Evolutionary conservation across 2,797 vertebrate species (phyloP).

Genomic region (Sebastes minor): DNA sequence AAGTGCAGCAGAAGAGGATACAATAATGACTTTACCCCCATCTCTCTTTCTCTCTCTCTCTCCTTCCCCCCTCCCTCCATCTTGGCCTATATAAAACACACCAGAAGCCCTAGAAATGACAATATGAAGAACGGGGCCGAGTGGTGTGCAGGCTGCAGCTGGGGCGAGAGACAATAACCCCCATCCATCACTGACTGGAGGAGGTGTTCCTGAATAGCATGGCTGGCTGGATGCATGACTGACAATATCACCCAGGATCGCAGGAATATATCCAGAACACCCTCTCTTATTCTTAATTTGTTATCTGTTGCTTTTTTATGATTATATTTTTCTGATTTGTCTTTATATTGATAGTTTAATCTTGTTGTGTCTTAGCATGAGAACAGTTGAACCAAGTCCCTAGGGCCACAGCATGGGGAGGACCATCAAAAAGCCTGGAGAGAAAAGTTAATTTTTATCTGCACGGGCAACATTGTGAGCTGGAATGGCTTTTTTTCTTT

Average conservation of each 20-base stretch:
- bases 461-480: neutral
- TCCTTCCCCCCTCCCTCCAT: conserved; percentile 15
- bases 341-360: neutral
- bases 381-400: neutral
- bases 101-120: conserved; percentile 68
- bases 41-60: neutral
- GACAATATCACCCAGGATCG: neutral
- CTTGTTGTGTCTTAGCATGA: neutral
- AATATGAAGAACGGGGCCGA: conserved; percentile 47
- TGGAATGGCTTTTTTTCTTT: neutral
- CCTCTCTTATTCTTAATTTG: neutral
- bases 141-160: conserved; percentile 35
- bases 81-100: conserved; percentile 70
- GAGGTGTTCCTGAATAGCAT: neutral
- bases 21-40: neutral
- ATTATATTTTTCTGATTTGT: neutral
- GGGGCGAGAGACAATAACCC: conserved; percentile 22
- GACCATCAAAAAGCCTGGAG: neutral
- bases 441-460: neutral
- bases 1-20: neutral
- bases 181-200: conserved; percentile 51
- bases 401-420: neutral
- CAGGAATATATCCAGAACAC: neutral
- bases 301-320: neutral
- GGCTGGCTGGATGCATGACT: neutral